Base-by-base conservation (phyloP, 2,797 vertebrate species). In the Diplodus puntazzo region DNA sequence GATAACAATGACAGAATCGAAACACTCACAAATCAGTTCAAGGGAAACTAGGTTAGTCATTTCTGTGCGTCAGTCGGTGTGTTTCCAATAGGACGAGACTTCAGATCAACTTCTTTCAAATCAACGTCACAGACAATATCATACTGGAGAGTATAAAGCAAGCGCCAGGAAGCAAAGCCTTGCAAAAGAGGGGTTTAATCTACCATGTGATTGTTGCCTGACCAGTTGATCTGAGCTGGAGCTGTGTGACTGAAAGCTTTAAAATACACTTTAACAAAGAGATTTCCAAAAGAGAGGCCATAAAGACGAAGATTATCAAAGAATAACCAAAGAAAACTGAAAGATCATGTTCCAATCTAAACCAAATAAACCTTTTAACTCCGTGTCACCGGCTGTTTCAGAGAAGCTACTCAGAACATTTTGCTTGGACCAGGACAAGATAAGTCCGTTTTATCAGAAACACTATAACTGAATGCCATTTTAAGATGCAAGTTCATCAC, bases 31-130 rank as follows among this genome's bases (percentile, higher is more conserved):
- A 8, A 30, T 25, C 23, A 53, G 21, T 49, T 2, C 2, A 9
- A 34, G 55, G 13, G 16, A 72, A 69, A 60, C 53, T 48, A 55
- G 45, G n/a, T 43, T 52, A 63, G n/a, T 50, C 46, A 8, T 69
- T 49, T 59, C 14, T 23, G 46, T 58, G 20, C 17, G 27, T 71
- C 55, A 62, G 55, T 7, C n/a, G 23, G 52, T 58, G 45, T 27
- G 30, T 50, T 50, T 63, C 27, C 65, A 75, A 11, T 1, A 18
- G 62, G 53, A 71, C 2, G 1, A 70, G 48, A 68, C 23, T 46
- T 79, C 11, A 68, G 48, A 52, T 45, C 12, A 55, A 42, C 48
- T 43, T 58, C 27, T 13, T 21, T 71, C 11, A 75, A 58, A 74
- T 43, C 46, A 48, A 64, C 53, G 27, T 46, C 25, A 77, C 34